Conservation (phyloP, 2,888 invertebrate species). For the Malthinus flaveolus region DNA sequence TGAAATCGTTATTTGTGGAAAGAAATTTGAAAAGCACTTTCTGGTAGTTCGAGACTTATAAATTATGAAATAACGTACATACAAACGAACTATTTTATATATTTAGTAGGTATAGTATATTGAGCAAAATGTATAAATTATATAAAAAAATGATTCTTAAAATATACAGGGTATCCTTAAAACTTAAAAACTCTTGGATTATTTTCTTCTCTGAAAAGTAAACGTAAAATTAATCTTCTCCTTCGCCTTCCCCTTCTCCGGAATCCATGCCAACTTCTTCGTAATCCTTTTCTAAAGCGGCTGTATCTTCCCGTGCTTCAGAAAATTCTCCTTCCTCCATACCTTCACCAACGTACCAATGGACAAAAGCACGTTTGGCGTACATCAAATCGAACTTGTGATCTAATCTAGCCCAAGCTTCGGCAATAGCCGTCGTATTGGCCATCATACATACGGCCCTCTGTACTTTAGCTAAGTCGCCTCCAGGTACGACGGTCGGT, state of each 20-base stretch:
- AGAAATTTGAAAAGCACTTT: too few relatives aligned
- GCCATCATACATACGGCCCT: constrained; percentile 96
- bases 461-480: constrained; percentile 89
- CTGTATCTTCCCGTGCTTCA: constrained; percentile 85
- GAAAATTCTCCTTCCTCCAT: constrained; percentile 88
- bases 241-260: constrained; percentile 52
- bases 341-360: constrained; percentile 90
- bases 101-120: too few relatives aligned
- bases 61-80: too few relatives aligned
- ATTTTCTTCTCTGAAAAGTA: too few relatives aligned
- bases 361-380: constrained; percentile 93
- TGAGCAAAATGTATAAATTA: too few relatives aligned
- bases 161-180: too few relatives aligned
- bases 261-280: constrained; percentile 80
- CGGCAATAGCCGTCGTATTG: constrained; percentile 95
- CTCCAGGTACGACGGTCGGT: constrained; percentile 88
- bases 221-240: too few relatives aligned
- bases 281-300: constrained; percentile 78
- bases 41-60: too few relatives aligned
- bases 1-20: too few relatives aligned
- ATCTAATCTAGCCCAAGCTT: constrained; percentile 93
- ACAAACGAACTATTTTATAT: too few relatives aligned
- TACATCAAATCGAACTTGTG: constrained; percentile 97
- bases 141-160: too few relatives aligned
- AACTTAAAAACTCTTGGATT: too few relatives aligned